These are phyloP conservation scores for Eudyptes chrysolophus DNA, from an alignment of 2,113 vertebrate genomes.

Conservation along the genomic window DNA sequence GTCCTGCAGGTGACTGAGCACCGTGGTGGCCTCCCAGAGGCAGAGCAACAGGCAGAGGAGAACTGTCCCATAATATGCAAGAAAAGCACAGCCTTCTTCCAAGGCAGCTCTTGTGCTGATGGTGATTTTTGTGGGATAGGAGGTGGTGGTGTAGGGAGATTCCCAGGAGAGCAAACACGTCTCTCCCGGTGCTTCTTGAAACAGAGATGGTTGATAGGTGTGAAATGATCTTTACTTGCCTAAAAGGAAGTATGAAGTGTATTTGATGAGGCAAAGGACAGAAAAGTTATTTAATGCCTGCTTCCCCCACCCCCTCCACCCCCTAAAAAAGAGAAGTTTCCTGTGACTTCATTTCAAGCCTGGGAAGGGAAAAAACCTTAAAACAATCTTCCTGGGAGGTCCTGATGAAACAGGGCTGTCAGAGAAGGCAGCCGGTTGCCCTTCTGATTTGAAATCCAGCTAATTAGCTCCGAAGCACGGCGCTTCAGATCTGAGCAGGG, in stretches of 20 bases:
- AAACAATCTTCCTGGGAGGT: conserved; percentile 33
- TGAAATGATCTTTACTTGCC: background rate
- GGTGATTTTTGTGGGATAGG: background rate
- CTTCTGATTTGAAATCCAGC: conserved; percentile 36
- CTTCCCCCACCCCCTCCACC: background rate
- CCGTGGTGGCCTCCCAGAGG: background rate
- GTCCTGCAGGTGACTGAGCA: background rate
- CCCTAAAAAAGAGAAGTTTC: background rate
- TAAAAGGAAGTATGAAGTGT: background rate
- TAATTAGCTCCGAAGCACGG: background rate
- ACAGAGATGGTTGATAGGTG: background rate
- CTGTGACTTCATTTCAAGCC: background rate
- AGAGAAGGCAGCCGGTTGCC: background rate
- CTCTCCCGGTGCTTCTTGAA: background rate
- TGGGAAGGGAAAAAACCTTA: background rate
- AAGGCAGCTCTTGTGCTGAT: background rate
- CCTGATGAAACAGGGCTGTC: conserved; percentile 26
- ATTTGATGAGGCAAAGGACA: background rate
- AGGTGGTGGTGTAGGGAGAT: background rate
- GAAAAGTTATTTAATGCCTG: background rate
- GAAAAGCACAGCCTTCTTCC: background rate
- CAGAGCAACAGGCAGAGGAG: background rate
- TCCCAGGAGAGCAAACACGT: background rate
- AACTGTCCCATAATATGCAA: background rate
- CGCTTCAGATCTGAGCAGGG: background rate